Evolutionary conservation across 2,113 vertebrate genomes (phyloP).

Genomic region (Prochilodus magdalenae): DNA sequence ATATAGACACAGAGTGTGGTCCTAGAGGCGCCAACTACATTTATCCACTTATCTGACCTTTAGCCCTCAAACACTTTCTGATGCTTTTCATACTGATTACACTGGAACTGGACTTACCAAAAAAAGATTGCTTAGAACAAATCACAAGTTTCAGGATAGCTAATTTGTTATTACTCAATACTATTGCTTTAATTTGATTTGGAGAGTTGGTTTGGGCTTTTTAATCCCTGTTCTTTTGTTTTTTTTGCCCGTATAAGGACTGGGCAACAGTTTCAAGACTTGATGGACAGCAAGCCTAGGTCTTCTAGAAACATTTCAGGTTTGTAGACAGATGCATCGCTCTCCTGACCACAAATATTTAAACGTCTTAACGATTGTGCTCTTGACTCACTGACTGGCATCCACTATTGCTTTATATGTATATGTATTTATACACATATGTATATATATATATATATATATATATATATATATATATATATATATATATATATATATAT

Average conservation of each 20-base stretch:
- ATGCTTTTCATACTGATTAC: neutral
- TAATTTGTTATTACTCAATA: constrained; percentile 35
- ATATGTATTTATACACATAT: no score
- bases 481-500: no score
- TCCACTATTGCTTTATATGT: constrained; percentile 97
- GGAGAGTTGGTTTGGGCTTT: neutral
- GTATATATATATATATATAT: no score
- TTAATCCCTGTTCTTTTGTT: neutral
- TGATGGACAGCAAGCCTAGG: constrained; percentile 52
- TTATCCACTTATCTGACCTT: neutral
- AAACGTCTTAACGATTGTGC: constrained; percentile 84
- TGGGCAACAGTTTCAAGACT: constrained; percentile 42
- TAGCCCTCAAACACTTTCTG: neutral
- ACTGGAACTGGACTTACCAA: neutral
- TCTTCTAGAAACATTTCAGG: constrained; percentile 51
- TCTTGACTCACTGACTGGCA: constrained; percentile 81
- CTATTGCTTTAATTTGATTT: constrained; percentile 37
- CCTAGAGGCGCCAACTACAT: neutral
- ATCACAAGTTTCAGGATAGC: constrained; percentile 29
- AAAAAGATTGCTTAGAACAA: constrained; percentile 21
- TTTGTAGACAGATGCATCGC: constrained; percentile 77
- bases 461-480: no score
- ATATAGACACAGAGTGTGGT: neutral
- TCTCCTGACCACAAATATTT: constrained; percentile 76
- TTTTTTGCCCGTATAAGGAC: neutral